Percentiles rank a stretch among this genome's conserved stretches.
phyloP scores from a whole-genome alignment of 2,113 vertebrate genomes.

The Pheucticus melanocephalus region DNA sequence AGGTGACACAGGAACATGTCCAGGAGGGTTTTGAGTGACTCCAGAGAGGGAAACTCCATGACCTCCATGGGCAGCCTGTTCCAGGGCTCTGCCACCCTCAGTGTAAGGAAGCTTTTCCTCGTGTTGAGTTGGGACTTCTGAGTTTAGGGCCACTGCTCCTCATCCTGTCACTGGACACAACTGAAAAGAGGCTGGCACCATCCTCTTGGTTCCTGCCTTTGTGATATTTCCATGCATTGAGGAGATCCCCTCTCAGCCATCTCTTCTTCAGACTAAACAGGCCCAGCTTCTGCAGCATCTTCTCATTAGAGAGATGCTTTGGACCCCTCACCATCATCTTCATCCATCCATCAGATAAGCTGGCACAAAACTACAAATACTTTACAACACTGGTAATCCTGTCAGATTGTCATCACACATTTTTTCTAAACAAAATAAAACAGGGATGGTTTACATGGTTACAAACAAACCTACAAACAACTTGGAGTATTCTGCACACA shows the following conservation, averaged over 20 bases:
- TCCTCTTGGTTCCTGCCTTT: neutral
- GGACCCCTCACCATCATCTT: neutral
- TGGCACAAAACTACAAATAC: neutral
- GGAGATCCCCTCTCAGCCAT: neutral
- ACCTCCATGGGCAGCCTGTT: neutral
- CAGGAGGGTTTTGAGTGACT: neutral
- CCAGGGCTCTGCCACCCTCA: neutral
- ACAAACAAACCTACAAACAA: neutral
- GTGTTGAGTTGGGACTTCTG: neutral
- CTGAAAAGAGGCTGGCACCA: neutral
- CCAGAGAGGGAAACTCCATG: neutral
- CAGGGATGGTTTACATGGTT: neutral
- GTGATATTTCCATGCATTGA: neutral
- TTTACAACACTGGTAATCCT: neutral
- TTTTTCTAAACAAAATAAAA: neutral
- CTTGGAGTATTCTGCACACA: neutral
- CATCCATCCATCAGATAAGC: neutral
- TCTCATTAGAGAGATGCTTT: neutral
- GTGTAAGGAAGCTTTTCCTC: neutral
- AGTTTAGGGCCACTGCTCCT: neutral
- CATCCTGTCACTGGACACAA: neutral
- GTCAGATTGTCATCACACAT: neutral
- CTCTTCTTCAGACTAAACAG: neutral
- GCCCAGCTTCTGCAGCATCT: neutral
- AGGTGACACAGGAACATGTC: accelerated